Evolutionary conservation across 1,140 invertebrate species (phyloP), one percentile per base, ranked within the genome.

Genomic region (Mesaphorura yosii): DNA sequence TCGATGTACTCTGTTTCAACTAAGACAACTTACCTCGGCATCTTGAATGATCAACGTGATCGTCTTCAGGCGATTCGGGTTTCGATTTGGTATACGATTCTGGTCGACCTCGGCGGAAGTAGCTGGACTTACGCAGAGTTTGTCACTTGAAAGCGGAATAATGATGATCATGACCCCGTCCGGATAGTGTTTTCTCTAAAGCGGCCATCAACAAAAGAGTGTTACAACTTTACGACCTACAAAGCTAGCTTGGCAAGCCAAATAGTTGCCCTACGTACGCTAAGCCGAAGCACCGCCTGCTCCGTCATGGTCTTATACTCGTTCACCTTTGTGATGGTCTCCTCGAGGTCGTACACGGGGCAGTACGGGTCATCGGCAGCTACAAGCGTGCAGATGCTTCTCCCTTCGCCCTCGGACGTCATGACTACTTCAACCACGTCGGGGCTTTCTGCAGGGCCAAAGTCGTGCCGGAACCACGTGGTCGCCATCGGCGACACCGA

Each of bases 71-170:
- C n/a, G n/a, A n/a, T n/a, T n/a, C n/a, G n/a, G n/a, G n/a, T n/a
- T n/a, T n/a, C n/a, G n/a, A n/a, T n/a, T n/a, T n/a, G n/a, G n/a
- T n/a, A n/a, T n/a, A n/a, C n/a, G 19, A 25, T 7, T 7, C 44
- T 5, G n/a, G 7, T 37, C 40, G n/a, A 25, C 6, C 10, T 26
- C 10, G 25, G 20, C 7, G 44, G 44, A 6, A 42, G 40, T 6
- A n/a, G n/a, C n/a, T 7, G n/a, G 7, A 10, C 23, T 46, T 19
- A 12, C 29, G 25, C 44, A 46, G 4, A 27, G 23, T 10, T 19
- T 46, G 44, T 46, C 44, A 46, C 44, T 20, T 6, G 44, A 46
- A 23, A 46, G 44, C 6, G 44, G 44, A 25, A 46, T 46, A 7
- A 46, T 27, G 7, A 46, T 46, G 29, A 46, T 46, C 29, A 28